Conservation (phyloP, 2,797 vertebrate genomes). For the Gorsachius magnificus region DNA sequence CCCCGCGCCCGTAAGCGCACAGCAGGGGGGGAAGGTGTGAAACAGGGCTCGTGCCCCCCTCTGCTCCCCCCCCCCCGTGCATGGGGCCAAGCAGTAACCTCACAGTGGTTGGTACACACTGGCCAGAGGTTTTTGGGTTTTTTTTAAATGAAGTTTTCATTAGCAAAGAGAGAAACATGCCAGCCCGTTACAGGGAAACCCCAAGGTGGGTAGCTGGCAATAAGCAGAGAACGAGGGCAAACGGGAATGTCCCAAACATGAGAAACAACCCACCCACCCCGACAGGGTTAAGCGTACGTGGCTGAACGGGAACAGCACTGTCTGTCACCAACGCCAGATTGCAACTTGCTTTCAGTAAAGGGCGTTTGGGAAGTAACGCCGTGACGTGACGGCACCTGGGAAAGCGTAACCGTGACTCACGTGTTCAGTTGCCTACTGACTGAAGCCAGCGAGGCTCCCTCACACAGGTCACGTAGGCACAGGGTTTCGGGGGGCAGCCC, state of each 20-base stretch:
- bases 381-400: neutral
- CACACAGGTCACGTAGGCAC: accelerated
- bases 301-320: neutral
- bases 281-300: neutral
- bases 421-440: accelerated
- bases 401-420: neutral
- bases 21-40: accelerated
- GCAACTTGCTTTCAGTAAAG: neutral
- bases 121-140: no score
- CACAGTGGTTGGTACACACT: accelerated
- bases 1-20: neutral
- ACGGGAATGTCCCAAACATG: neutral
- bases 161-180: neutral
- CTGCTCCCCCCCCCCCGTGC: no score
- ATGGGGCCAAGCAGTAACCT: neutral
- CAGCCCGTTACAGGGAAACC: neutral
- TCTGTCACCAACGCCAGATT: neutral
- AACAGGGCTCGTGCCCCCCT: accelerated
- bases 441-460: neutral
- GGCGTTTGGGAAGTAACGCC: neutral
- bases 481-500: accelerated
- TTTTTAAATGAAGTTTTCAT: neutral
- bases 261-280: accelerated
- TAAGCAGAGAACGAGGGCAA: neutral
- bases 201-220: neutral